Evolutionary conservation across 2,888 invertebrate genomes (phyloP).

Genomic region (Oscheius sp.): DNA sequence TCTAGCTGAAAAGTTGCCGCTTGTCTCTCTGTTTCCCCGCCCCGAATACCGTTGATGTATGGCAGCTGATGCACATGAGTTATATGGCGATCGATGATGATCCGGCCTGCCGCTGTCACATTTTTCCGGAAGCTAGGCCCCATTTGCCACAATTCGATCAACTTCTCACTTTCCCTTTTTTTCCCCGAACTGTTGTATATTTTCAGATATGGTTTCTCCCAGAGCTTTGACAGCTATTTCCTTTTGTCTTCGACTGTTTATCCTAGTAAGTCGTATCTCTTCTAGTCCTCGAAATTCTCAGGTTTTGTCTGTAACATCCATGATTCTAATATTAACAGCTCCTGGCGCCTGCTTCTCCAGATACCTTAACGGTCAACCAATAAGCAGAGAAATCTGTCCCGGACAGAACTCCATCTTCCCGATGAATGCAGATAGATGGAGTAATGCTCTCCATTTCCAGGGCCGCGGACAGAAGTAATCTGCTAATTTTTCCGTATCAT

Average conservation of each 20-base stretch:
- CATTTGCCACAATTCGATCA: constrained; percentile 3
- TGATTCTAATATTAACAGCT: constrained; percentile 71
- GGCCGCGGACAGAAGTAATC: constrained; percentile 70
- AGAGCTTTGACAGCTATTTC: constrained; percentile 62
- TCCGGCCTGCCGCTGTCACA: constrained; percentile 19
- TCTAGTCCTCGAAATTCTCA: constrained; percentile 29
- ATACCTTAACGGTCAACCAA: constrained; percentile 61
- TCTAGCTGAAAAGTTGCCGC: constrained; percentile 6
- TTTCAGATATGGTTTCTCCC: constrained; percentile 53
- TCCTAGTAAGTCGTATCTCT: constrained; percentile 56
- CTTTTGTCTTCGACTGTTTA: constrained; percentile 66
- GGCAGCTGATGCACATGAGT: constrained; percentile 32
- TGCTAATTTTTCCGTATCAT: neutral
- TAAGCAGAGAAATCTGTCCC: constrained; percentile 67
- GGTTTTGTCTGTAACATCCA: constrained; percentile 66
- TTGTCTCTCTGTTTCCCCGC: neutral
- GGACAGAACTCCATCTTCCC: constrained; percentile 72
- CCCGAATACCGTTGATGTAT: constrained; percentile 32
- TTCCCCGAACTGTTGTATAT: neutral
- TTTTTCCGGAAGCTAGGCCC: constrained; percentile 24
- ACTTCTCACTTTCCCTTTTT: neutral
- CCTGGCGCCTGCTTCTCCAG: constrained; percentile 72
- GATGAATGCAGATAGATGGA: constrained; percentile 73
- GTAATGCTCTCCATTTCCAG: constrained; percentile 71
- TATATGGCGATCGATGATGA: constrained; percentile 30